A percentile compares a stretch with the other conserved stretches of the same genome.
Conservation (phyloP, 2,113 vertebrate species). For the Artemisiospiza belli region DNA sequence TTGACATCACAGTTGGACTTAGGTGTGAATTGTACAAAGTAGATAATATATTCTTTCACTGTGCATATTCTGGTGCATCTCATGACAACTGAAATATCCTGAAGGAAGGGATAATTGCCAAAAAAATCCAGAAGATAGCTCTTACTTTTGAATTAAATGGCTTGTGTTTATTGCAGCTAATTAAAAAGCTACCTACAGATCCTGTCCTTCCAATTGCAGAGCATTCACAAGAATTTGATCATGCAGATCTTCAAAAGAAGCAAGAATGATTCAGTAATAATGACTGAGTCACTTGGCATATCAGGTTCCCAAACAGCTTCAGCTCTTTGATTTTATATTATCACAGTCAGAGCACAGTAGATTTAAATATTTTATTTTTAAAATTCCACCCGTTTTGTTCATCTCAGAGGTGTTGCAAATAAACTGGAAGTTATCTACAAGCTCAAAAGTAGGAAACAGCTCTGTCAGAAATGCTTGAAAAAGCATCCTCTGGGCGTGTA, state of each 20-base stretch:
- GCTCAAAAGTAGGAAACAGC: background rate
- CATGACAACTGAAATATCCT: background rate
- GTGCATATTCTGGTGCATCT: background rate
- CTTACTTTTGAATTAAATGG: background rate
- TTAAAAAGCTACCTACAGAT: background rate
- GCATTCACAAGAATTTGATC: background rate
- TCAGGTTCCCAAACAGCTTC: background rate
- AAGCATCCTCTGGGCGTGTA: background rate
- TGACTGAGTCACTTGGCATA: background rate
- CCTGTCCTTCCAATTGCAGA: background rate
- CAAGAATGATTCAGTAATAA: background rate
- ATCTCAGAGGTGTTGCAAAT: background rate
- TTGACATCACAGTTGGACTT: background rate
- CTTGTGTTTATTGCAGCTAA: background rate
- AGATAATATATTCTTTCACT: background rate
- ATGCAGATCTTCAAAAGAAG: background rate
- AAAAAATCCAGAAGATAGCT: background rate
- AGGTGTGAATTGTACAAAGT: background rate
- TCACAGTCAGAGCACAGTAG: background rate
- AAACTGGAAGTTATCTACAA: background rate
- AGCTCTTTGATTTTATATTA: background rate
- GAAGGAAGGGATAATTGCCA: background rate
- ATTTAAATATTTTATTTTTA: background rate
- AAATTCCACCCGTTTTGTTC: background rate
- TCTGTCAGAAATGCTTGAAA: background rate